These are phyloP conservation scores for Chelmon rostratus DNA, from an alignment of 2,797 vertebrate species.

Conservation along the genomic window DNA sequence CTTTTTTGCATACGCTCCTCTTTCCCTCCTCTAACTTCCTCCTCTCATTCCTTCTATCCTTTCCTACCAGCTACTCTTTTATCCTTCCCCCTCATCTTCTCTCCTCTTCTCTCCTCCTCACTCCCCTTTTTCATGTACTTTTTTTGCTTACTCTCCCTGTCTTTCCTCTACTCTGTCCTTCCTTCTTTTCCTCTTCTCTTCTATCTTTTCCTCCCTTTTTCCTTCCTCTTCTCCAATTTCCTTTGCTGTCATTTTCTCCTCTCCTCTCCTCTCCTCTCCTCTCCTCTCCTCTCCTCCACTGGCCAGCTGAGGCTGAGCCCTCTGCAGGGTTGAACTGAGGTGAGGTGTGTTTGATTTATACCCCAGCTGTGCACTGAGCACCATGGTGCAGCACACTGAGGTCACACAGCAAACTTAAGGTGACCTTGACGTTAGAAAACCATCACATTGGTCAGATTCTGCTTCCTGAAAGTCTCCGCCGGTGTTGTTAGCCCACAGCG, in stretches of 20 bases:
- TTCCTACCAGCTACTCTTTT: too few species aligned
- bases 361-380: constrained; percentile 7
- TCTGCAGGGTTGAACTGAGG: constrained; percentile 36
- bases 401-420: constrained; percentile 39
- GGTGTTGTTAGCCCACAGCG: background rate
- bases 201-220: too few species aligned
- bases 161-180: background rate
- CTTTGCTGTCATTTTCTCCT: background rate
- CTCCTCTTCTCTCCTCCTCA: too few species aligned
- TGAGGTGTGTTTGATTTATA: constrained; percentile 54
- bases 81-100: too few species aligned
- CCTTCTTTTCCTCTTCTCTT: too few species aligned
- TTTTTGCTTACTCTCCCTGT: too few species aligned
- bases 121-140: too few species aligned
- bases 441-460: background rate
- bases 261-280: background rate
- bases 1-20: too few species aligned
- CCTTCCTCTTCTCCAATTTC: too few species aligned
- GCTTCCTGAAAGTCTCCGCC: background rate
- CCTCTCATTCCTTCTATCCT: too few species aligned
- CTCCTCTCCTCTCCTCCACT: background rate
- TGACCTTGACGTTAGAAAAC: constrained; percentile 26
- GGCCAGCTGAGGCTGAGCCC: constrained; percentile 29
- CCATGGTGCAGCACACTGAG: background rate
- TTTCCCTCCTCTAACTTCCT: too few species aligned